Evolutionary conservation across 1,140 invertebrate species (phyloP).

Genomic region (Nomia melanderi): DNA sequence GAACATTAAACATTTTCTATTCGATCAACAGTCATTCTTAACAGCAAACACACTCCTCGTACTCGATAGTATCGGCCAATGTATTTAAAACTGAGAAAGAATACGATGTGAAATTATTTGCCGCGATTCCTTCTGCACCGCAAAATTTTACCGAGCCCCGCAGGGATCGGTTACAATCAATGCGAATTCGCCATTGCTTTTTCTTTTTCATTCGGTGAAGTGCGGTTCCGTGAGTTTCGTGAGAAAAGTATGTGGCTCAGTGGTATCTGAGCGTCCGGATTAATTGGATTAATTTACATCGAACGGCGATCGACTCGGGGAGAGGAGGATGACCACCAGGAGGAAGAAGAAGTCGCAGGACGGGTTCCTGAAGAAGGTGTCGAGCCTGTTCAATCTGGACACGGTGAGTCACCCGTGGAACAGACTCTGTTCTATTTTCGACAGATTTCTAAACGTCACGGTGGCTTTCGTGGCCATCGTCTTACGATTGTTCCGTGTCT

Average conservation of each 20-base stretch:
- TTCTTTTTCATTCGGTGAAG: constrained; percentile 29
- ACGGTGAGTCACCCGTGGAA: constrained; percentile 83
- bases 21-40: too few species aligned
- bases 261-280: constrained; percentile 57
- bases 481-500: background rate
- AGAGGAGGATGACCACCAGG: constrained; percentile 85
- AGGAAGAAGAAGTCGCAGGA: constrained; percentile 88
- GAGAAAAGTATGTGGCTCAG: constrained; percentile 60
- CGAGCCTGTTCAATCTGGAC: constrained; percentile 92
- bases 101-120: background rate
- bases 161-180: background rate
- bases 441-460: background rate
- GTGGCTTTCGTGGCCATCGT: background rate
- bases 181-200: background rate
- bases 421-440: background rate
- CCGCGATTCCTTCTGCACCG: constrained; percentile 21
- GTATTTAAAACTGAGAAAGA: background rate
- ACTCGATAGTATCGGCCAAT: background rate
- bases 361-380: constrained; percentile 91
- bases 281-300: constrained; percentile 69
- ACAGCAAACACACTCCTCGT: too few species aligned
- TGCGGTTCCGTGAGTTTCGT: constrained; percentile 50
- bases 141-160: background rate
- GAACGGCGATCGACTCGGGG: constrained; percentile 39
- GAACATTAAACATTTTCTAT: too few species aligned